A percentile compares a stretch with the other conserved stretches of the same genome.
These are phyloP conservation scores for Philhelius pedissequus DNA, from an alignment of 2,888 invertebrate genomes.

Conservation along the genomic window DNA sequence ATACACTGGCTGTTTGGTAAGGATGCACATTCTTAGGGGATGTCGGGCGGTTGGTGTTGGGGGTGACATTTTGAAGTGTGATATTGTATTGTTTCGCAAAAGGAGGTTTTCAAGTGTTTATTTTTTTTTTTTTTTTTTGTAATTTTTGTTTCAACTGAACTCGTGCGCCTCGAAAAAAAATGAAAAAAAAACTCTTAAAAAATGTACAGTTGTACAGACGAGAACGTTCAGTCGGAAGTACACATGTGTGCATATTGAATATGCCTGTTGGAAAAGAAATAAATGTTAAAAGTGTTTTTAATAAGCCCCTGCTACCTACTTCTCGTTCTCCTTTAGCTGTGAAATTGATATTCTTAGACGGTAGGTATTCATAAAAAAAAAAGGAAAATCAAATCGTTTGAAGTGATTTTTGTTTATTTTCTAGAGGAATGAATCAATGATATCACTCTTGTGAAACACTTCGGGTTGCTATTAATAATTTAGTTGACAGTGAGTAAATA, in stretches of 20 bases:
- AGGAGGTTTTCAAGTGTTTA: conserved; percentile 20
- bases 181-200: background rate
- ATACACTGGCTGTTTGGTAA: conserved; percentile 21
- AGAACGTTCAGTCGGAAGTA: background rate
- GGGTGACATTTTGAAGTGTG: conserved; percentile 62
- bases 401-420: background rate
- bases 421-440: background rate
- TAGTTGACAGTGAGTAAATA: background rate
- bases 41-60: conserved; percentile 12
- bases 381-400: background rate
- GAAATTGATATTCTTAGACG: background rate
- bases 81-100: conserved; percentile 46
- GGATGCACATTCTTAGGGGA: conserved; percentile 30
- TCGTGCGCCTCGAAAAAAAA: background rate
- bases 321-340: background rate
- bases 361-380: background rate
- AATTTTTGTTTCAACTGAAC: conserved; percentile 1
- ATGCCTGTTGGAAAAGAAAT: background rate
- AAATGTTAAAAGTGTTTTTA: conserved; percentile 10
- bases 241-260: background rate
- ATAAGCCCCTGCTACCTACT: background rate
- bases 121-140: background rate
- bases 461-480: background rate
- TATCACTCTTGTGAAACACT: background rate
- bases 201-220: no score